These are phyloP conservation scores for Cassiopea xamachana DNA, from an alignment of 30 jellyfish, hydroid and myxozoan species.

Conservation along the genomic window DNA sequence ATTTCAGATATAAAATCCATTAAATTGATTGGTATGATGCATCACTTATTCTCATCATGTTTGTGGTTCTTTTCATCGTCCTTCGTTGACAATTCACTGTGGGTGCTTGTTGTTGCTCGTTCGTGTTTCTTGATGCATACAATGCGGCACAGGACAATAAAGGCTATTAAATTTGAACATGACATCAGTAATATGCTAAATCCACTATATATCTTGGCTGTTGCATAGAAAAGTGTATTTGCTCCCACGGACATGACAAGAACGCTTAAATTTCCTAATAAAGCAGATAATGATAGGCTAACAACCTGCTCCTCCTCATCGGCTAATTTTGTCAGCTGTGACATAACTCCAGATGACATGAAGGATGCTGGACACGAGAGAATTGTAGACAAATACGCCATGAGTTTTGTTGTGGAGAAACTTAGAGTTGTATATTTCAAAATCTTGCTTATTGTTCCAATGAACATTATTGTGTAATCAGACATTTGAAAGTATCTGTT, in stretches of 20 bases:
- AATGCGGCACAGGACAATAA: background rate
- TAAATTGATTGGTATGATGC: too few species aligned
- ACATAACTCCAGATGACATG: constrained; percentile 35
- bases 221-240: constrained; percentile 23
- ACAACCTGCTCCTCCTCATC: constrained; percentile 36
- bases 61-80: too few species aligned
- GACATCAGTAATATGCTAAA: constrained; percentile 37
- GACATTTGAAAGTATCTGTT: constrained; percentile 19
- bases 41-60: too few species aligned
- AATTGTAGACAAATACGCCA: constrained; percentile 8
- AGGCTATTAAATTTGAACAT: background rate
- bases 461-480: constrained; percentile 11
- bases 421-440: constrained; percentile 22
- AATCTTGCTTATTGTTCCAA: constrained; percentile 47
- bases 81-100: background rate
- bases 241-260: constrained; percentile 42
- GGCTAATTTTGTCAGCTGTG: constrained; percentile 37
- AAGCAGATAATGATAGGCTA: constrained; percentile 48
- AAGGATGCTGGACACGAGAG: constrained; percentile 25
- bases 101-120: background rate
- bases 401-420: background rate
- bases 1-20: too few species aligned
- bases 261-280: constrained; percentile 19
- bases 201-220: constrained; percentile 51
- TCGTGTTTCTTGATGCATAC: background rate